A percentile compares a stretch with the other conserved stretches of the same genome.
phyloP scores from a whole-genome alignment of 2,888 invertebrate species.

The Harpagoxenus sublaevis region DNA sequence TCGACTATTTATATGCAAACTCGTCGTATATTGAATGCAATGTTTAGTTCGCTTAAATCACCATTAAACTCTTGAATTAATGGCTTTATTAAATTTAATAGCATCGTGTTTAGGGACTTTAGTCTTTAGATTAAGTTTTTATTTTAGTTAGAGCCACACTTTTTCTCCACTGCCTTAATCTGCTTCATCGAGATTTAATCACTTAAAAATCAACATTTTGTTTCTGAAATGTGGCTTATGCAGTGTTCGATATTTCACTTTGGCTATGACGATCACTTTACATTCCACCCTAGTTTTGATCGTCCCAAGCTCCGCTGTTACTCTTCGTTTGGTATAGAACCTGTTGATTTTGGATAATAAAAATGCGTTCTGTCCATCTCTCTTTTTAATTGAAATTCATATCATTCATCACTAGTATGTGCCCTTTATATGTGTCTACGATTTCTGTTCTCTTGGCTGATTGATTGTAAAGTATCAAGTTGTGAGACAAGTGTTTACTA shows the following conservation, averaged over 20 bases:
- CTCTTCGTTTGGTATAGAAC: constrained; percentile 71
- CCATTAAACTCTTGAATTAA: constrained; percentile 64
- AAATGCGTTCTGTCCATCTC: constrained; percentile 67
- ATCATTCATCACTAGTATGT: constrained; percentile 68
- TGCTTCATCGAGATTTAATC: constrained; percentile 74
- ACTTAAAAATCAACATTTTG: constrained; percentile 64
- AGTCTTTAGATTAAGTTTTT: constrained; percentile 73
- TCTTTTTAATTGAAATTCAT: constrained; percentile 71
- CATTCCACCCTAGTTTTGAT: constrained; percentile 72
- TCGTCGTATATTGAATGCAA: constrained; percentile 76
- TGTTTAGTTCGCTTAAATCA: constrained; percentile 78
- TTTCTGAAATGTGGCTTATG: constrained; percentile 83
- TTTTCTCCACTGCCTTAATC: constrained; percentile 74
- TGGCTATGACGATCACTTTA: constrained; percentile 79
- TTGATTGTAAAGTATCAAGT: background rate
- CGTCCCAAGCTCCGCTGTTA: constrained; percentile 61
- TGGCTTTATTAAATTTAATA: constrained; percentile 70
- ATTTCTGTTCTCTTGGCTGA: background rate
- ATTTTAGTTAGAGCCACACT: constrained; percentile 65
- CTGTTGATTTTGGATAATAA: constrained; percentile 70
- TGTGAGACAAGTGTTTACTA: background rate
- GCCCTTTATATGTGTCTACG: constrained; percentile 64
- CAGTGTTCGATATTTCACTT: constrained; percentile 81
- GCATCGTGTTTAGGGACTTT: constrained; percentile 74
- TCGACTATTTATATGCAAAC: constrained; percentile 70